Percentiles rank a stretch among this genome's conserved stretches.
phyloP scores from a whole-genome alignment of 2,797 vertebrate species.

The Lateolabrax maculatus region DNA sequence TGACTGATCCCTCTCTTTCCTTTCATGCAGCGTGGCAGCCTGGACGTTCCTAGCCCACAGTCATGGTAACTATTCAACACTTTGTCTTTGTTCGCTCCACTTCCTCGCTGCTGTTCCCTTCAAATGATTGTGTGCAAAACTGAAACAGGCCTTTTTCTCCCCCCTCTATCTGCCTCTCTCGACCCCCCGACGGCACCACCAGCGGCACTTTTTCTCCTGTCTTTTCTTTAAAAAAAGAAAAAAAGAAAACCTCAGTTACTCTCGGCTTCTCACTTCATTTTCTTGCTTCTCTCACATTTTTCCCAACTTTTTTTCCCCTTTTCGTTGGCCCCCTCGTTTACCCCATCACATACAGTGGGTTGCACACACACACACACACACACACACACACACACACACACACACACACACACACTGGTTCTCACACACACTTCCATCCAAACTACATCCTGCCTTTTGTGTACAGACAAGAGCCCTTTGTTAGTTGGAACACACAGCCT shows the following conservation, averaged over 20 bases:
- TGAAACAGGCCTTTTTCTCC: conserved; percentile 52
- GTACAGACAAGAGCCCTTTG: conserved; percentile 76
- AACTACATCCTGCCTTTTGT: conserved; percentile 78
- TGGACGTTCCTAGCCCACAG: conserved; percentile 79
- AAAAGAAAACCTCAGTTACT: conserved; percentile 20
- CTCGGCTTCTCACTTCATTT: conserved; percentile 20
- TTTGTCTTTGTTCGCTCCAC: conserved; percentile 75
- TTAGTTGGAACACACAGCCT: conserved; percentile 60
- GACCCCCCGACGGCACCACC: not conserved
- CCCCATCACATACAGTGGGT: conserved; percentile 41
- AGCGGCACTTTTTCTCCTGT: conserved; percentile 7
- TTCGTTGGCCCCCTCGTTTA: conserved; percentile 42
- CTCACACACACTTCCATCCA: conserved; percentile 53
- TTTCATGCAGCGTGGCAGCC: conserved; percentile 66
- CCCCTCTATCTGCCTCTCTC: conserved; percentile 18
- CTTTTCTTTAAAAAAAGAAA: not conserved
- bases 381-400: conserved; percentile 14
- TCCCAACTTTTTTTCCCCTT: conserved; percentile 17
- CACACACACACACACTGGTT: conserved; percentile 32
- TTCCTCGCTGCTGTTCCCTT: conserved; percentile 69
- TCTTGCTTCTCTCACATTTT: conserved; percentile 39
- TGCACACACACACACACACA: conserved; percentile 15
- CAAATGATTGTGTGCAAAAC: conserved; percentile 71
- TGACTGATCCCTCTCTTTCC: conserved; percentile 55
- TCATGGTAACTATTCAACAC: conserved; percentile 86